These are phyloP conservation scores for Stomatorhinus walkeri DNA, from an alignment of 2,797 vertebrate genomes.

Conservation along the genomic window DNA sequence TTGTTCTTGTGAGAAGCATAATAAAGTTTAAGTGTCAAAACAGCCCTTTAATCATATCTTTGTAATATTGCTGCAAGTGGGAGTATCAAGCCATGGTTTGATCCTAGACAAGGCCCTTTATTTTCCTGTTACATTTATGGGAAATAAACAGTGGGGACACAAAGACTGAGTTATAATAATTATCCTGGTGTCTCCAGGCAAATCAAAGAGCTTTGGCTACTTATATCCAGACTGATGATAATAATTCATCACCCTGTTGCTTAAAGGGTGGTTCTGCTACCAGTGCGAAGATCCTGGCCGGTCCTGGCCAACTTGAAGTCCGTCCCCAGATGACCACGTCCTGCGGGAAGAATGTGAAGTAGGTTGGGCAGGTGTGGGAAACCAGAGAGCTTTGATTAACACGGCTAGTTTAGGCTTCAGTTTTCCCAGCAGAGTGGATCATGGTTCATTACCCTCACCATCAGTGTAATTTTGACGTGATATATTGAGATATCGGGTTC, in stretches of 20 bases:
- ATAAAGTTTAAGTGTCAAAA: constrained; percentile 32
- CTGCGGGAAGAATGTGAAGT: neutral
- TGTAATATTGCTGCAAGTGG: constrained; percentile 24
- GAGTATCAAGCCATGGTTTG: neutral
- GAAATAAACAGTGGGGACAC: neutral
- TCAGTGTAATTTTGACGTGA: neutral
- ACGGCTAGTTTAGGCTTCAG: neutral
- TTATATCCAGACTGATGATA: neutral
- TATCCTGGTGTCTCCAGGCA: neutral
- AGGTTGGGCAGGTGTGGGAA: neutral
- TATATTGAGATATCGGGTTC: constrained; percentile 10
- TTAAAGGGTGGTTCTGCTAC: neutral
- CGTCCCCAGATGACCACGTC: neutral
- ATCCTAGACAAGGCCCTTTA: neutral
- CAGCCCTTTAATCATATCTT: constrained; percentile 21
- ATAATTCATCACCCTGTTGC: neutral
- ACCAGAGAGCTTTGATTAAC: neutral
- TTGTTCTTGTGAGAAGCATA: constrained; percentile 24
- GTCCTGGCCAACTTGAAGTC: neutral
- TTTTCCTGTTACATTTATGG: neutral
- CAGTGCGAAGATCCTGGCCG: neutral
- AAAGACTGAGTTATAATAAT: neutral
- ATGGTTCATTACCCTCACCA: neutral
- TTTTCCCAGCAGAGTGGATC: neutral
- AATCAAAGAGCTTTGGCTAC: neutral